Evolutionary conservation across 2,888 invertebrate genomes (phyloP).

Genomic region (Conomelus anceps): DNA sequence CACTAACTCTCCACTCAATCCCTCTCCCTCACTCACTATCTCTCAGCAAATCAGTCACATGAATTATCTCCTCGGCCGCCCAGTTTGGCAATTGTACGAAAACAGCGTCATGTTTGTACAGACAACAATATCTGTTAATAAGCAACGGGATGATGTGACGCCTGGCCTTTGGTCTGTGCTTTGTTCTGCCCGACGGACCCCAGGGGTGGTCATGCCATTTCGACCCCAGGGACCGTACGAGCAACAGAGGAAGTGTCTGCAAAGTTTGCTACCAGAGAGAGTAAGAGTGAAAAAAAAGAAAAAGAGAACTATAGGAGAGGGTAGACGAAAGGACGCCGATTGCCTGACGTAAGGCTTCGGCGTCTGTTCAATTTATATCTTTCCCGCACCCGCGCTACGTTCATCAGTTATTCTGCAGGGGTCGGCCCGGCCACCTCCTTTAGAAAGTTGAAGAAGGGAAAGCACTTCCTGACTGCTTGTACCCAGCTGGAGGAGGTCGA

Average conservation of each 20-base stretch:
- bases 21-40: background rate
- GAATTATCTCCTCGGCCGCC: background rate
- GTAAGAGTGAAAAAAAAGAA: background rate
- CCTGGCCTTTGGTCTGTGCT: background rate
- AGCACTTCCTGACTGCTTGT: too few species aligned
- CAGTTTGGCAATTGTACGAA: background rate
- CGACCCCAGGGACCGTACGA: background rate
- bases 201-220: background rate
- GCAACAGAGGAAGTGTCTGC: background rate
- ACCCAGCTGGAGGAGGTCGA: background rate
- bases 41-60: background rate
- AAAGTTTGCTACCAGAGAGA: background rate
- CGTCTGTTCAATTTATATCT: background rate
- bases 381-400: background rate
- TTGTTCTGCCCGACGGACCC: background rate
- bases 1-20: background rate
- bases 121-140: background rate
- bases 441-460: background rate
- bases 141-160: background rate
- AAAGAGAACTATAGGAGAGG: background rate
- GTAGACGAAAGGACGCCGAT: background rate
- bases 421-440: background rate
- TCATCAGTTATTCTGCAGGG: background rate
- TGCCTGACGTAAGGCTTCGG: background rate
- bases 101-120: background rate